These are phyloP conservation scores for Scartelaos histophorus DNA, from an alignment of 2,113 vertebrate species.

Conservation along the genomic window DNA sequence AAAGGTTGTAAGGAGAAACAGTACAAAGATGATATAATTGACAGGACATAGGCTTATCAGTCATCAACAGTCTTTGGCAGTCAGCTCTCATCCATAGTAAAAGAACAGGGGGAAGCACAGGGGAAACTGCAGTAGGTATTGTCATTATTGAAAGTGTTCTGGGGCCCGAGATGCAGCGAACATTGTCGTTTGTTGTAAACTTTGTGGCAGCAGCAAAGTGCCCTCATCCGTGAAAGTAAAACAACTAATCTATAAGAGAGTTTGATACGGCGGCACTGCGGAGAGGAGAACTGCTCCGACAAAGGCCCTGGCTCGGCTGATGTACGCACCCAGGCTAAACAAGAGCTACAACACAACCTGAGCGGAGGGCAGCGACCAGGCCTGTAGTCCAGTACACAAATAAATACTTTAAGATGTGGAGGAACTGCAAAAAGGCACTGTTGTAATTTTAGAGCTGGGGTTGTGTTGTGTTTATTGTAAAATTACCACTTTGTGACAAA, in stretches of 20 bases:
- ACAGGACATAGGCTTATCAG: too few species aligned
- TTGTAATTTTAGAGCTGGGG: not conserved
- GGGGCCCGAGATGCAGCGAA: not conserved
- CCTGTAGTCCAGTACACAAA: not conserved
- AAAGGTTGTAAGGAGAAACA: too few species aligned
- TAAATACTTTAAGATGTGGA: not conserved
- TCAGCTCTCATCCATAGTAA: not conserved
- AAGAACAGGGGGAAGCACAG: not conserved
- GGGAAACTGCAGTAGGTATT: constrained; percentile 1
- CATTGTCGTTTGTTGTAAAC: constrained; percentile 8
- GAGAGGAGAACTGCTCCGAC: not conserved
- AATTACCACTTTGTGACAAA: too few species aligned
- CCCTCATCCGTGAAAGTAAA: constrained; percentile 12
- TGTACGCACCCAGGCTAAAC: constrained; percentile 2
- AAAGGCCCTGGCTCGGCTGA: not conserved
- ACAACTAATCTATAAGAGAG: constrained; percentile 12
- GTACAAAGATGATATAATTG: too few species aligned
- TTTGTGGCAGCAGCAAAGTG: constrained; percentile 12
- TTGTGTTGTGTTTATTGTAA: too few species aligned
- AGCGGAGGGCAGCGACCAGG: not conserved
- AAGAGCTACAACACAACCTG: constrained; percentile 1
- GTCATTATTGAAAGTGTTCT: constrained; percentile 3
- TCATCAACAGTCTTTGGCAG: not conserved
- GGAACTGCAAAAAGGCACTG: not conserved
- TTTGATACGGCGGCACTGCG: not conserved